Evolutionary conservation across 2,113 vertebrate species (phyloP), one percentile per base, ranked within the genome.

Genomic region (Alosa alosa): DNA sequence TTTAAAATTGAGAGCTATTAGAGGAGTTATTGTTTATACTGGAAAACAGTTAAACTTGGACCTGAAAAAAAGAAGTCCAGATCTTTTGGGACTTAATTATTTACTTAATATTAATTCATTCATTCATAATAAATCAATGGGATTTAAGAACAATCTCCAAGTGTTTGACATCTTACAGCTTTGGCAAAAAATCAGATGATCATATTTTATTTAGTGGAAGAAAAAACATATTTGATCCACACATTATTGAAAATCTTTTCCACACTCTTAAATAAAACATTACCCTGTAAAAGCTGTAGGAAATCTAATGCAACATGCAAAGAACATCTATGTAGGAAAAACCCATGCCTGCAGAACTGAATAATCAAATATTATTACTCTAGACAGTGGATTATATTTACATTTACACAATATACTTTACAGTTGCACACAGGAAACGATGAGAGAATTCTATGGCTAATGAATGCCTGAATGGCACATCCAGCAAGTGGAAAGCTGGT

Each of bases 171-270:
- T 81, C 20, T 64, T 83, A 86, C 86, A 39, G 2, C 44, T 18
- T 52, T 75, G 25, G 87, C 89, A 50, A 82, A 88, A 83, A 64
- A 82, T 50, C 6, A 83, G 82, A 36, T 22, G 47, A 85, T 81
- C 84, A 89, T 90, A 84, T 92, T 92, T 93, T 87, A 93, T 90
- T 91, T 78, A 93, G 86, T 25, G 18, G 84, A 75, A 0, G 15
- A 78, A 78, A 85, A 82, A 89, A 89, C 89, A 90, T 90, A 89
- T 92, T 89, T 91, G 85, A 92, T n/a, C n/a, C n/a, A n/a, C n/a
- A n/a, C n/a, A n/a, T n/a, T n/a, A n/a, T n/a, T 91, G 90, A 83
- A 88, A 92, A 89, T 89, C 82, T 86, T 85, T 88, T 88, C 82
- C 20, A 18, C 84, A 8, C 82, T 39, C 41, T 81, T 93, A 81